Evolutionary conservation across 2,113 vertebrate genomes (phyloP).

Genomic region (Lutjanus erythropterus): DNA sequence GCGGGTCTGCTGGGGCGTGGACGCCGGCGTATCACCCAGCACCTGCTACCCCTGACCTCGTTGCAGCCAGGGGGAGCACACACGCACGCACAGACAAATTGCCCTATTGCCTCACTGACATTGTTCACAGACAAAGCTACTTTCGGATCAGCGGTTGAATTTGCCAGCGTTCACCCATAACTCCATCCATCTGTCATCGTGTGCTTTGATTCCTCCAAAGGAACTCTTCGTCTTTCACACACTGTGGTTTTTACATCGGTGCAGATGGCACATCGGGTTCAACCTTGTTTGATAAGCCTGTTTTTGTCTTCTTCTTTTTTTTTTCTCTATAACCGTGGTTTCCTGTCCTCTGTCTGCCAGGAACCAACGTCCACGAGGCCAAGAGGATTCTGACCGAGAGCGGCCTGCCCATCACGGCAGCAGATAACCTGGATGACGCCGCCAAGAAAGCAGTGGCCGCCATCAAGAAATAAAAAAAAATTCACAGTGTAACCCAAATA

Average conservation of each 20-base stretch:
- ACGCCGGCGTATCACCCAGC: constrained; percentile 60
- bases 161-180: constrained; percentile 63
- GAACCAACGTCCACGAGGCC: constrained; percentile 95
- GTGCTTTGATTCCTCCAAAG: constrained; percentile 62
- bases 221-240: constrained; percentile 62
- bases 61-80: constrained; percentile 34
- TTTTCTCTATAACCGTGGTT: not conserved
- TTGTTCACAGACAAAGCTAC: constrained; percentile 50
- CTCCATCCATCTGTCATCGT: constrained; percentile 66
- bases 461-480: constrained; percentile 88
- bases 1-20: constrained; percentile 29
- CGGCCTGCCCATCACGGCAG: constrained; percentile 92
- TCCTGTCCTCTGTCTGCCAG: constrained; percentile 72
- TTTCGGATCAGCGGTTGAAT: constrained; percentile 60
- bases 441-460: constrained; percentile 94
- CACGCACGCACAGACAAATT: constrained; percentile 30
- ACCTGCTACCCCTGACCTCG: constrained; percentile 75
- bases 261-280: constrained; percentile 51
- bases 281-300: constrained; percentile 34
- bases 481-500: not conserved
- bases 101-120: constrained; percentile 48
- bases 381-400: constrained; percentile 93
- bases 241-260: constrained; percentile 34
- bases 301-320: not conserved
- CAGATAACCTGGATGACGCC: constrained; percentile 93